These are phyloP conservation scores for Aphis gossypii DNA, from an alignment of 1,140 invertebrate genomes.

Conservation along the genomic window DNA sequence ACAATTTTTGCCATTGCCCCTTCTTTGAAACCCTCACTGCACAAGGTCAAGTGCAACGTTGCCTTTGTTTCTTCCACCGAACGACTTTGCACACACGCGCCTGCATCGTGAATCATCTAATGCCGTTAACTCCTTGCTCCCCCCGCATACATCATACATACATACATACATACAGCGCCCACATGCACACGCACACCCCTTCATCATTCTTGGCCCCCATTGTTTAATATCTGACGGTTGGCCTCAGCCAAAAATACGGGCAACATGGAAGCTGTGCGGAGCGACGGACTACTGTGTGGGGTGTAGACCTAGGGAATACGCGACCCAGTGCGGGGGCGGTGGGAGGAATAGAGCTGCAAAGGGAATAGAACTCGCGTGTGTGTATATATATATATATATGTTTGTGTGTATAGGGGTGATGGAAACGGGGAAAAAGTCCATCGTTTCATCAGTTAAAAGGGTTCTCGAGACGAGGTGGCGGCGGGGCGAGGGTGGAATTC, in stretches of 20 bases:
- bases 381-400: too few relatives aligned
- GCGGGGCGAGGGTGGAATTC: constrained; percentile 17
- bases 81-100: constrained; percentile 26
- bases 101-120: constrained; percentile 52
- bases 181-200: neutral
- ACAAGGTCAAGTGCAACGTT: constrained; percentile 56
- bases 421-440: constrained; percentile 27
- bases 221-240: constrained; percentile 55
- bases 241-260: constrained; percentile 19
- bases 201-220: constrained; percentile 22
- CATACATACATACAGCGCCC: neutral
- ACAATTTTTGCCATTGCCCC: neutral
- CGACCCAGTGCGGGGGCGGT: neutral
- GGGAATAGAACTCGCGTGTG: neutral
- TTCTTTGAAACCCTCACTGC: neutral
- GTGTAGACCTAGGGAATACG: neutral
- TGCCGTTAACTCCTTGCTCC: constrained; percentile 42
- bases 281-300: neutral
- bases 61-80: constrained; percentile 43
- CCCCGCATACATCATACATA: neutral
- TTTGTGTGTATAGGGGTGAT: neutral
- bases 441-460: constrained; percentile 58
- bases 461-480: neutral
- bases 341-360: neutral
- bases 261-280: constrained; percentile 21